Base-by-base conservation (phyloP, 2,113 vertebrate genomes). In the Toxostoma redivivum region DNA sequence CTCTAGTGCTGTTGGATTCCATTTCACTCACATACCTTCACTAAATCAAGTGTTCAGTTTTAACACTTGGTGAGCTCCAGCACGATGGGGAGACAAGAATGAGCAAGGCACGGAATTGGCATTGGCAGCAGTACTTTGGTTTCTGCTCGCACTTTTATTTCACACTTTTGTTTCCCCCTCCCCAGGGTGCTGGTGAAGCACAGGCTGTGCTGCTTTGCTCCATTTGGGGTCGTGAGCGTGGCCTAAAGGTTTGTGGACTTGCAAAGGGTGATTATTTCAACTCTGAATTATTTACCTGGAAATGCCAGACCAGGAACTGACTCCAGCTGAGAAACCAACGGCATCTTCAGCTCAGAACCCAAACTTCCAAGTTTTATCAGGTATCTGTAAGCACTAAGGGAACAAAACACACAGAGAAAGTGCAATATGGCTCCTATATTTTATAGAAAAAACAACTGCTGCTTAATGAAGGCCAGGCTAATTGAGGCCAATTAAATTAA, bases 181-280 rank as follows among this genome's bases (percentile, higher is more conserved):
- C 23, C 38, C 44, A 2, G 9, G 60, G 21, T 22, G 70, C 21
- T 37, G 60, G 9, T 40, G 82, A 22, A 38, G 79, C 35, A 27
- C 1, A 3, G 47, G 38, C 18, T 76, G 25, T 50, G 76, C 70
- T 71, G n/a, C 51, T 76, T n/a, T 9, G 33, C 24, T 62, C 44
- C 13, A 0, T 13, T 4, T 23, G 27, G 51, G 35, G 5, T 19
- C 12, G 15, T 12, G 35, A 65, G 14, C 0, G 0, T 54, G 35
- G n/a, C 54, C 42, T 28, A 13, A 53, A 91, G 42, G 15, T 42
- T 45, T 30, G 8, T 11, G 50, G 56, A 4, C 33, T 62, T 84
- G 61, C 25, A 18, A 37, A 90, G 22, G 51, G 23, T 2, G 24
- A 12, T 33, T 2, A 42, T 45, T 65, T 62, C 23, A 42, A 11